phyloP scores from a whole-genome alignment of 2,797 vertebrate species.

The Crenichthys baileyi region DNA sequence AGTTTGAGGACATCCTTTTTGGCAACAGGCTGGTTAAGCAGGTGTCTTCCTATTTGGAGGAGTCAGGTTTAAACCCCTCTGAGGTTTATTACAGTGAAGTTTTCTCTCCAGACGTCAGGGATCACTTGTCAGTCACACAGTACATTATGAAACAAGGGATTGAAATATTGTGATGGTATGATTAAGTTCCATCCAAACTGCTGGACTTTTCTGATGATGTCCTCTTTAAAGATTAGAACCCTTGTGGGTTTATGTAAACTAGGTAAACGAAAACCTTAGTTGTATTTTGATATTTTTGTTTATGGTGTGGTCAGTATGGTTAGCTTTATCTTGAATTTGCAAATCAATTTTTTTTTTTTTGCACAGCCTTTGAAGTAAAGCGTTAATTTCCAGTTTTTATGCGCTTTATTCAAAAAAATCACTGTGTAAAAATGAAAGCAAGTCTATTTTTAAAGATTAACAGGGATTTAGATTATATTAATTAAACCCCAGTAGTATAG shows the following conservation, averaged over 20 bases:
- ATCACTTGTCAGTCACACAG: constrained; percentile 33
- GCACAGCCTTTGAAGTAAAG: not conserved
- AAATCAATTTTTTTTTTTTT: not conserved
- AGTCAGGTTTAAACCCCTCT: constrained; percentile 19
- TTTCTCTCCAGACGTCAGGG: constrained; percentile 22
- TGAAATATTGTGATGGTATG: not conserved
- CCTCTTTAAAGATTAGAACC: not conserved
- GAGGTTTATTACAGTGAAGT: constrained; percentile 37
- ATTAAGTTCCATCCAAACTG: not conserved
- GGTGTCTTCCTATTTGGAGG: constrained; percentile 45
- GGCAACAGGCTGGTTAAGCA: constrained; percentile 28
- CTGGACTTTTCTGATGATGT: not conserved
- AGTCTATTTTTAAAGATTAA: not conserved
- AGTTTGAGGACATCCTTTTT: constrained; percentile 48
- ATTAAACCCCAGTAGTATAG: too few relatives aligned
- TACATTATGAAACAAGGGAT: not conserved
- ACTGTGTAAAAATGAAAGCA: not conserved
- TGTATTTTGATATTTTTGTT: not conserved
- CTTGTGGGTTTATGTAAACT: not conserved
- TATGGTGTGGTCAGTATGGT: not conserved
- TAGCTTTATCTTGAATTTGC: not conserved
- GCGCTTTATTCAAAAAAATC: not conserved
- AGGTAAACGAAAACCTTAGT: not conserved
- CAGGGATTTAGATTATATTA: too few relatives aligned
- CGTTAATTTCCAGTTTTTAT: not conserved